Conservation (phyloP, 2,888 invertebrate species). For the Cataglyphis altisquamis region DNA sequence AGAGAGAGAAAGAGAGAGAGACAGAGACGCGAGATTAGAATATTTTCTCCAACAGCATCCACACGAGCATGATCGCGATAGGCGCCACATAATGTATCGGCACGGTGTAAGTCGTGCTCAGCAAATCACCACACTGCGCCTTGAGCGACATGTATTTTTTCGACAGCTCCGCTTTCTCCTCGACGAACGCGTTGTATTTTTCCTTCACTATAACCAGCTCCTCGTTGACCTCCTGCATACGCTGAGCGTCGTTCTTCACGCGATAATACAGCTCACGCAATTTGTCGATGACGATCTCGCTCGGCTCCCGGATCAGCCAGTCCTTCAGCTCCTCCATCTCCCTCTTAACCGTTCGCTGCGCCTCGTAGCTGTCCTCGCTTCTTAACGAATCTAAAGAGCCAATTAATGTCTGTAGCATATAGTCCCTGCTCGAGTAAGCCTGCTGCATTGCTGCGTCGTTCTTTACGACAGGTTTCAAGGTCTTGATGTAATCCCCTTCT, state of each 20-base stretch:
- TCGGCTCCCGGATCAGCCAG: constrained; percentile 80
- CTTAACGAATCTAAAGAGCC: constrained; percentile 78
- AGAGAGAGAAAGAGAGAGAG: background rate
- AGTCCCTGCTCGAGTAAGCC: constrained; percentile 73
- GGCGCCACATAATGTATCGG: constrained; percentile 88
- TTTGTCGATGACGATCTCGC: constrained; percentile 78
- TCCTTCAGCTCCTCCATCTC: constrained; percentile 80
- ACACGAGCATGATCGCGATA: constrained; percentile 88
- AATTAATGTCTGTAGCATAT: constrained; percentile 78
- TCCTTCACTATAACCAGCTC: constrained; percentile 92
- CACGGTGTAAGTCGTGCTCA: constrained; percentile 89
- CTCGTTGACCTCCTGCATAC: constrained; percentile 90
- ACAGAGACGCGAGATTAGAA: constrained; percentile 76
- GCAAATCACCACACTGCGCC: constrained; percentile 88
- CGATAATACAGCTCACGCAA: constrained; percentile 80
- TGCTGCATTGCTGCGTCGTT: constrained; percentile 68
- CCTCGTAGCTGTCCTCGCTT: constrained; percentile 75
- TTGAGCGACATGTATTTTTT: constrained; percentile 89
- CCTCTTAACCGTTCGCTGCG: constrained; percentile 77
- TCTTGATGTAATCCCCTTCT: constrained; percentile 79
- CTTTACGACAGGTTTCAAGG: constrained; percentile 78
- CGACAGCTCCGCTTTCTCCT: constrained; percentile 89
- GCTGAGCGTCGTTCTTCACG: constrained; percentile 86
- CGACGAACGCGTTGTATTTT: constrained; percentile 90
- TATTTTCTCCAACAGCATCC: constrained; percentile 87